A percentile compares a stretch with the other conserved stretches of the same genome.
phyloP scores from a whole-genome alignment of 1,140 invertebrate genomes.

The Metaphire vulgaris region DNA sequence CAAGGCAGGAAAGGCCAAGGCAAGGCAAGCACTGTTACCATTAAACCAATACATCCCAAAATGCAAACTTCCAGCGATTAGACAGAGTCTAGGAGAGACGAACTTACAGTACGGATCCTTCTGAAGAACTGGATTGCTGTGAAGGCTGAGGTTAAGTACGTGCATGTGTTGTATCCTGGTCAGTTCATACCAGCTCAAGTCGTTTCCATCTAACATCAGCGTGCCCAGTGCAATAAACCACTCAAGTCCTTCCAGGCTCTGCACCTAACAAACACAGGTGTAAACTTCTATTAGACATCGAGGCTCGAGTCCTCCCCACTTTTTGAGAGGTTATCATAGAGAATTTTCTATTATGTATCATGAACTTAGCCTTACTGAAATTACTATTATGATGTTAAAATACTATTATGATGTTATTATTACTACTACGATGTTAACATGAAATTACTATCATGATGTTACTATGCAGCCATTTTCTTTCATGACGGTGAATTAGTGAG shows the following conservation, averaged over 20 bases:
- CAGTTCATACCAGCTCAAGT: conserved; percentile 45
- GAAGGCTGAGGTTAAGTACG: conserved; percentile 47
- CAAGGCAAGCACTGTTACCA: too few species aligned
- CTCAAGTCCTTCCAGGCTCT: conserved; percentile 41
- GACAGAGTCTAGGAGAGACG: too few species aligned
- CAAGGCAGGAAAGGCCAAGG: too few species aligned
- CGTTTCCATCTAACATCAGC: conserved; percentile 46
- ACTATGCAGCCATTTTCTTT: not conserved
- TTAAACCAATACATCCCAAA: too few species aligned
- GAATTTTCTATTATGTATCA: too few species aligned
- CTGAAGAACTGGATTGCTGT: conserved; percentile 47
- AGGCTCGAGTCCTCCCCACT: not conserved
- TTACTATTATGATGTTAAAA: too few species aligned
- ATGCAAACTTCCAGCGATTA: too few species aligned
- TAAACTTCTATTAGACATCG: not conserved
- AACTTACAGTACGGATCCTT: conserved; percentile 50
- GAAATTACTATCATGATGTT: not conserved
- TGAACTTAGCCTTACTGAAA: too few species aligned
- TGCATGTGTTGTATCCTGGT: conserved; percentile 46
- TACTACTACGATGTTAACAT: not conserved
- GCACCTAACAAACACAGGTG: conserved; percentile 27
- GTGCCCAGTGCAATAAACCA: conserved; percentile 46
- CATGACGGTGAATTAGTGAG: not conserved
- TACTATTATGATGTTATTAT: conserved; percentile 18
- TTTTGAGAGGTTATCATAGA: too few species aligned